Evolutionary conservation across 2,888 invertebrate genomes (phyloP), one percentile per base, ranked within the genome.

Genomic region (Eristalis intricaria): DNA sequence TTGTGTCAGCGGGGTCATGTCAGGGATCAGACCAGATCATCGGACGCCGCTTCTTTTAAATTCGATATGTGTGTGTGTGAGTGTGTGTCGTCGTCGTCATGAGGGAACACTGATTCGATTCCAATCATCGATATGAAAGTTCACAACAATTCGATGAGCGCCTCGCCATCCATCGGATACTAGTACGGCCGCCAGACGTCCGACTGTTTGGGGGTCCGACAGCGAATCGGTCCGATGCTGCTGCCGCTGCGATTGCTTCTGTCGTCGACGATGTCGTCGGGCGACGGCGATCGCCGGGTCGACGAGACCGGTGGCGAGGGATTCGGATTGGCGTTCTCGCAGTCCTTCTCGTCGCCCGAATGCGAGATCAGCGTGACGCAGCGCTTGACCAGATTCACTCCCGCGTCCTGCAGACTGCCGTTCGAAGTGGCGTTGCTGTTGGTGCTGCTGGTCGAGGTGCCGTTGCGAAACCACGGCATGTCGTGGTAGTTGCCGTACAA

Each of bases 181-280:
- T 93, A 96, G 93, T 96, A 96, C 19, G 96, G 96, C 91, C 96
- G 95, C 96, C 96, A 96, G 80, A 96, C 96, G 90, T 96, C 96
- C 1, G 95, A 94, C 77, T 95, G 90, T 91, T 92, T 94, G 91
- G 91, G 94, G 89, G 91, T 92, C 89, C 92, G 91, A 66, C 92
- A 92, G 73, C 93, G 93, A 77, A 93, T 93, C 76, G 93, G 92
- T 71, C 93, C 93, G 74, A 91, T 89, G 43, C 88, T 84, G 26
- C 88, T 80, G 29, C 77, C 68, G 61, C 88, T 84, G 60, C 79
- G 83, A 75, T 89, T 88, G 35, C 89, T 87, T 50, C 84, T 50
- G 15, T 88, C 86, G 66, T 92, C 93, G 32, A 92, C 91, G 0
- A 92, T 92, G 83, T 92, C 92, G 29, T 95, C 95, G 0, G 95